A percentile compares a stretch with the other conserved stretches of the same genome.
phyloP scores from a whole-genome alignment of 2,888 invertebrate genomes.

The Ornithoptera alexandrae region DNA sequence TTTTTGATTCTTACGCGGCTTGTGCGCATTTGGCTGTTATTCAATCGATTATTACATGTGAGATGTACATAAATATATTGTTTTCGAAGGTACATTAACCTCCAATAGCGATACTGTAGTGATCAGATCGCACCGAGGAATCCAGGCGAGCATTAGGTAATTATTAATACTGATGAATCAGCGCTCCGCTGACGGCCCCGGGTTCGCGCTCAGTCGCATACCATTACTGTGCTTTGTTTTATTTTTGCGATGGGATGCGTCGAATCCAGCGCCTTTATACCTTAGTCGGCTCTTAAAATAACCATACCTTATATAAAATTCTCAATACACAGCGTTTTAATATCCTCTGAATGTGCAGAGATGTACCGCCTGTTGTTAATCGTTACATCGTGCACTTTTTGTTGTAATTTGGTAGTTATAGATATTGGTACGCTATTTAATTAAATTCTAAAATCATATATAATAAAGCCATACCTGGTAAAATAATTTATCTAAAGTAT shows the following conservation, averaged over 20 bases:
- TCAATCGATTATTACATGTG: too few species aligned
- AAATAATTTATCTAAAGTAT: too few species aligned
- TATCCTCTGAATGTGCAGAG: neutral
- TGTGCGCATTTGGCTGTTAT: too few species aligned
- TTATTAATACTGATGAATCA: conserved; percentile 31
- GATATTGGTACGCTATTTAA: too few species aligned
- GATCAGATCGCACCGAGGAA: conserved; percentile 19
- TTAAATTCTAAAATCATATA: too few species aligned
- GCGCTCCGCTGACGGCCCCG: conserved; percentile 21
- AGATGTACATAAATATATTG: neutral
- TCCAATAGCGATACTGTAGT: conserved; percentile 1
- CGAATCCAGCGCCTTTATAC: conserved; percentile 23
- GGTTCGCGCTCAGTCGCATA: conserved; percentile 27
- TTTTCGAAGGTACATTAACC: conserved; percentile 9
- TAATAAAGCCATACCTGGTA: neutral
- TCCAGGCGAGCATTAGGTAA: conserved; percentile 26
- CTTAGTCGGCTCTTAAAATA: conserved; percentile 21
- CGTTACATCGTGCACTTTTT: neutral
- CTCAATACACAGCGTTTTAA: neutral
- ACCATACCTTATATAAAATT: conserved; percentile 3
- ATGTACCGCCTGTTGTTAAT: neutral
- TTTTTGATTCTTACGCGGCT: too few species aligned
- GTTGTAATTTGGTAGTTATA: too few species aligned
- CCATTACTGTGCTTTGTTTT: conserved; percentile 27
- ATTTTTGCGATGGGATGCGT: conserved; percentile 28